Evolutionary conservation across 2,797 vertebrate genomes (phyloP).

Genomic region (Cryptoprocta ferox): DNA sequence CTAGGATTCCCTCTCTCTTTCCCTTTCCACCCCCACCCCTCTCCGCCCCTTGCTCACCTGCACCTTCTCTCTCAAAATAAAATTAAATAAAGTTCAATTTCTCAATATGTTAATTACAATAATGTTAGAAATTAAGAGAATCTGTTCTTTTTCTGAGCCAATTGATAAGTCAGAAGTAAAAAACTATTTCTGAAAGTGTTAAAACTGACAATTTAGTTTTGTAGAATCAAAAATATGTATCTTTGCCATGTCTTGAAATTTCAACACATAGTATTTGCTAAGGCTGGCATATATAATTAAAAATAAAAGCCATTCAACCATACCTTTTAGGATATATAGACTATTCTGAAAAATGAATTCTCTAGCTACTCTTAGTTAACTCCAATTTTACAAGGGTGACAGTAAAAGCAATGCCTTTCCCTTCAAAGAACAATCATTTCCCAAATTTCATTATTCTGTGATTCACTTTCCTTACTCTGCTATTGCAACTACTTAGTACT

Average conservation of each 20-base stretch:
- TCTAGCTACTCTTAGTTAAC: constrained; percentile 27
- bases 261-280: neutral
- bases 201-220: neutral
- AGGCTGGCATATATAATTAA: constrained; percentile 16
- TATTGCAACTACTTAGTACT: constrained; percentile 38
- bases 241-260: constrained; percentile 9
- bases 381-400: neutral
- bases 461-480: constrained; percentile 46
- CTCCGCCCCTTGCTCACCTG: too few relatives aligned
- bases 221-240: neutral
- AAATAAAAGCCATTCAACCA: constrained; percentile 17
- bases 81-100: neutral
- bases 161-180: constrained; percentile 9
- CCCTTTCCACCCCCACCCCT: too few relatives aligned
- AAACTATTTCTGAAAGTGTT: constrained; percentile 10
- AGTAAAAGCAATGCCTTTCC: neutral
- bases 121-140: constrained; percentile 5
- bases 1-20: too few relatives aligned
- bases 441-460: constrained; percentile 26
- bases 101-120: neutral
- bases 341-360: constrained; percentile 29
- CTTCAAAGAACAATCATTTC: constrained; percentile 23
- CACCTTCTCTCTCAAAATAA: too few relatives aligned
- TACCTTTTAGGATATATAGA: neutral
- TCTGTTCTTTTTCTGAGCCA: neutral